Evolutionary conservation across 2,113 vertebrate species (phyloP), one percentile per base, ranked within the genome.

Genomic region (Glareola pratincola): DNA sequence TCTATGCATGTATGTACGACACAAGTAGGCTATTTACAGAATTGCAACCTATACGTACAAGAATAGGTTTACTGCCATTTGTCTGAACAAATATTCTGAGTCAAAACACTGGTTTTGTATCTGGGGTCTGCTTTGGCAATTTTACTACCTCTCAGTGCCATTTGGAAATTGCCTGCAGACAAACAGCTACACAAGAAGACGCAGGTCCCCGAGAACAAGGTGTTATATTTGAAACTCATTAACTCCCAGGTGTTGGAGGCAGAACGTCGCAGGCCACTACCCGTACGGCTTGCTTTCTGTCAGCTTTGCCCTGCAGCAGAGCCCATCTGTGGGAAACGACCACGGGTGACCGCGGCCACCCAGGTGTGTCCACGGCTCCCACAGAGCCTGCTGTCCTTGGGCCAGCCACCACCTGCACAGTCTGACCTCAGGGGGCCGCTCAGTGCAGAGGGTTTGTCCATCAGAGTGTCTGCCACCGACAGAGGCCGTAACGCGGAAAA

Each of bases 291-390:
- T 67, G 47, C 47, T 17, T 56, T 23, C 45, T 47, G 48, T 26
- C 59, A 79, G 39, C 32, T 80, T 14, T 69, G 53, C 26, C 48
- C 84, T 71, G 56, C 56, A 36, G 90, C 75, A 75, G 62, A 34
- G 11, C 30, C 9, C 1, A 8, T 57, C 56, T 14, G 16, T 27
- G 23, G 50, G 34, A 60, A 74, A 74, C 50, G 56, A 32, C 9
- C 5, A 2, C 0, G 1, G 32, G 24, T 59, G 47, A 50, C 37
- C 37, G 32, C 8, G 50, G 29, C 7, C 1, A 2, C 34, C 24
- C 24, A 68, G 57, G 24, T 11, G 30, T 29, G 41, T 18, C 54
- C 36, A 22, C 0, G 0, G 57, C 50, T 77, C 66, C 71, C 81
- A 51, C 34, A 9, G 22, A 51, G n/a, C 26, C 74, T 8, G 2